These are phyloP conservation scores for Gymnothorax reevesii DNA, from an alignment of 2,797 vertebrate species.

Conservation along the genomic window DNA sequence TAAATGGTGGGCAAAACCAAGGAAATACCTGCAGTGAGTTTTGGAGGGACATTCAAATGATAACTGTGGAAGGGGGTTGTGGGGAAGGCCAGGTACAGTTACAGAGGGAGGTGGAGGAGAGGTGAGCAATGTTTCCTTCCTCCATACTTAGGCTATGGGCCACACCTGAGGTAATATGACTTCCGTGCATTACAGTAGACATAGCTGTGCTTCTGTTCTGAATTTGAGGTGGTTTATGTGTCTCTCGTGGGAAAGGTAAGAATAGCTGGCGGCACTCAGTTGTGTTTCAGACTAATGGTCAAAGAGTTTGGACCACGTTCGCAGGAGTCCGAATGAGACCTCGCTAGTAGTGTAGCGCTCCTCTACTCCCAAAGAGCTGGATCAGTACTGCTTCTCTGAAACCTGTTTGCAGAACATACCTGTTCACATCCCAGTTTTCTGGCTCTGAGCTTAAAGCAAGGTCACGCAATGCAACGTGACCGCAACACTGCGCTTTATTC, in stretches of 20 bases:
- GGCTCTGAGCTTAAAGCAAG: conserved; percentile 38
- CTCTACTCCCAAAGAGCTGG: conserved; percentile 48
- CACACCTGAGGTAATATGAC: background rate
- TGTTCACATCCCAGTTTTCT: conserved; percentile 16
- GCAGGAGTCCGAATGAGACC: conserved; percentile 7
- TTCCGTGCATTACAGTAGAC: background rate
- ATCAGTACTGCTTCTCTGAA: conserved; percentile 37
- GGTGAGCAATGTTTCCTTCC: too few species aligned
- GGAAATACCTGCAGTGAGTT: too few species aligned
- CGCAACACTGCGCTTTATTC: conserved; percentile 30
- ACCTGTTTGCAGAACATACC: conserved; percentile 20
- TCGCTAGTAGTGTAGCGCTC: conserved; percentile 42
- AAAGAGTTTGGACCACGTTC: background rate
- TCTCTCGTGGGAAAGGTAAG: background rate
- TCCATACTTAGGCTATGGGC: too few species aligned
- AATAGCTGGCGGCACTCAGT: background rate
- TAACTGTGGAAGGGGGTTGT: too few species aligned
- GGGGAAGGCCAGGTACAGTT: too few species aligned
- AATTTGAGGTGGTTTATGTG: background rate
- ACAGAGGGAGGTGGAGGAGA: too few species aligned
- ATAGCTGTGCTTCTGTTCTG: background rate
- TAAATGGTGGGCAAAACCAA: too few species aligned
- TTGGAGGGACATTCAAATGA: too few species aligned
- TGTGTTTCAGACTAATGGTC: background rate
- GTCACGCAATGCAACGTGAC: conserved; percentile 43